Evolutionary conservation across 2,797 vertebrate genomes (phyloP).

Genomic region (Melanotaenia nigrans): DNA sequence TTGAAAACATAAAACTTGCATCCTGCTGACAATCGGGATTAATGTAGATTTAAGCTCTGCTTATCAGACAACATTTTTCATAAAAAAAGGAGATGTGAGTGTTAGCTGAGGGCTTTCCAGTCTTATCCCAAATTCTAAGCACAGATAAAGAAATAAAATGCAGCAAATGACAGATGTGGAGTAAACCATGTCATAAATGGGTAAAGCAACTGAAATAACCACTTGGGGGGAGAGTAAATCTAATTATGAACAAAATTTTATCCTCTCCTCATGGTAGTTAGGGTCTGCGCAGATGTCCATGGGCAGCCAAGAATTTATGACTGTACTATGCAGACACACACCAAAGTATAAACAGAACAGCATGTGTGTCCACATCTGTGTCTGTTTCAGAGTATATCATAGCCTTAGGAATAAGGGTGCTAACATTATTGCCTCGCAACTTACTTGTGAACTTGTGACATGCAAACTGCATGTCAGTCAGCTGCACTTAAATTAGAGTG

Average conservation of each 20-base stretch:
- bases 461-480: constrained; percentile 32
- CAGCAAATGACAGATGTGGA: background rate
- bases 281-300: constrained; percentile 33
- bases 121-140: background rate
- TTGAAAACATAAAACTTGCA: background rate
- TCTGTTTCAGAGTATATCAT: constrained; percentile 26
- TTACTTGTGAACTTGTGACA: constrained; percentile 36
- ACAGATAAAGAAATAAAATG: background rate
- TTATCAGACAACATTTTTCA: background rate
- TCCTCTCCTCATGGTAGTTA: constrained; percentile 19
- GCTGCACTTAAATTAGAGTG: constrained; percentile 20
- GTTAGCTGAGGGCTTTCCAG: background rate
- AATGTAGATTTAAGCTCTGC: background rate
- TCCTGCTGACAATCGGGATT: background rate
- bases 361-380: constrained; percentile 43
- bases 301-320: constrained; percentile 36
- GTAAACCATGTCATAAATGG: constrained; percentile 9
- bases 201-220: constrained; percentile 28
- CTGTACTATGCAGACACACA: constrained; percentile 31
- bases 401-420: constrained; percentile 28
- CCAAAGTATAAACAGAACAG: constrained; percentile 41
- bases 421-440: constrained; percentile 25
- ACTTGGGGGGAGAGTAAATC: constrained; percentile 12
- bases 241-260: constrained; percentile 30
- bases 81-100: background rate